Percentiles rank a stretch among this genome's conserved stretches.
These are phyloP conservation scores for Actenoides lindsayi DNA, from an alignment of 2,113 vertebrate species.

Conservation along the genomic window DNA sequence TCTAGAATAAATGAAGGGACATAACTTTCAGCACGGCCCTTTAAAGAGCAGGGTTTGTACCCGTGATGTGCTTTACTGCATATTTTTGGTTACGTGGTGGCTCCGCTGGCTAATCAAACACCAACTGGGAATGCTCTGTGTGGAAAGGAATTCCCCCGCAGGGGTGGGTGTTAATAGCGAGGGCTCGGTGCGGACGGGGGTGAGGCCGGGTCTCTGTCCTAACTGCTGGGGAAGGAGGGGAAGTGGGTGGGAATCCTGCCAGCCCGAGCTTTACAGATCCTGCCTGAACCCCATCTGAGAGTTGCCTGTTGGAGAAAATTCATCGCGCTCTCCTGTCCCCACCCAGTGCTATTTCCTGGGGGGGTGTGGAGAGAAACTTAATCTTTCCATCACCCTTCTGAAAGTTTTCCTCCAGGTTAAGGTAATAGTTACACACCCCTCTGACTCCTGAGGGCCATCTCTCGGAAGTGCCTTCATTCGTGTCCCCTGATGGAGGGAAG, in stretches of 20 bases:
- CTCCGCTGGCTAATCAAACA: not conserved
- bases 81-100: not conserved
- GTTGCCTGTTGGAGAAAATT: not conserved
- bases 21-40: not conserved
- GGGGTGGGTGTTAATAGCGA: not conserved
- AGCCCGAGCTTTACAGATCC: not conserved
- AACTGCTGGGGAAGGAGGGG: not conserved
- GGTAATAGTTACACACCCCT: rapidly evolving
- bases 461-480: not conserved
- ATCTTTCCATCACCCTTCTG: not conserved
- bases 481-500: not conserved
- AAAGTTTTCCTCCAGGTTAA: not conserved
- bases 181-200: not conserved
- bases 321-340: conserved; percentile 4
- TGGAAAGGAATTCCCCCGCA: rapidly evolving
- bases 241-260: not conserved
- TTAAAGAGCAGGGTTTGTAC: not conserved
- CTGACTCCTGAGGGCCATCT: not conserved
- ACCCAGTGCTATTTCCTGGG: not conserved
- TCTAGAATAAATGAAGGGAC: rapidly evolving
- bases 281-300: not conserved
- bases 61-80: rapidly evolving
- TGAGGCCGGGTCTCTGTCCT: not conserved
- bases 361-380: not conserved
- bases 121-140: rapidly evolving